Evolutionary conservation across 2,888 invertebrate genomes (phyloP).

Genomic region (Galerucella calmariensis): DNA sequence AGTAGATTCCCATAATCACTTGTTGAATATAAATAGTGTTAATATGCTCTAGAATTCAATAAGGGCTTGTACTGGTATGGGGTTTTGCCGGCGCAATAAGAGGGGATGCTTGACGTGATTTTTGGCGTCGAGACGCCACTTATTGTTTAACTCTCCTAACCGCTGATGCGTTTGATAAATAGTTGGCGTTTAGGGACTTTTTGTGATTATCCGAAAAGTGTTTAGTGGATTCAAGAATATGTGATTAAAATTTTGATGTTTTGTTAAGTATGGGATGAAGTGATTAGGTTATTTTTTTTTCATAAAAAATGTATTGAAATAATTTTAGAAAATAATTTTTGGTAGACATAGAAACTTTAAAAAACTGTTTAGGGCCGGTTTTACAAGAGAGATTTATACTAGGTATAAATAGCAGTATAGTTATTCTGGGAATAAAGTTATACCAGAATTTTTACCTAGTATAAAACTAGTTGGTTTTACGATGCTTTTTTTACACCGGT

Average conservation of each 20-base stretch:
- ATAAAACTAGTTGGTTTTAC: no score
- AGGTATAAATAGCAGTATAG: no score
- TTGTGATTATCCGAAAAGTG: slow-evolving; percentile 2
- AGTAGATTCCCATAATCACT: slow-evolving; percentile 3
- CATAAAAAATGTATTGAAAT: background rate
- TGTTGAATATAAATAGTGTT: slow-evolving; percentile 6
- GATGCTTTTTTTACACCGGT: no score
- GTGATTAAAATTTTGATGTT: background rate
- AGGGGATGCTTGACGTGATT: slow-evolving; percentile 40
- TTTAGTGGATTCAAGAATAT: background rate
- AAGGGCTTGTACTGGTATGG: background rate
- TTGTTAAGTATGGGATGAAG: background rate
- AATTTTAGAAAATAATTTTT: background rate
- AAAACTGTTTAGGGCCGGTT: no score
- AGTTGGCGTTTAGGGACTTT: slow-evolving; percentile 14
- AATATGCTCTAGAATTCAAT: slow-evolving; percentile 4
- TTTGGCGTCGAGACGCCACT: slow-evolving; percentile 48
- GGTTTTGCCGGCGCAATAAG: background rate
- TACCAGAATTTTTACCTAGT: no score
- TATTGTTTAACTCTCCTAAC: slow-evolving; percentile 42
- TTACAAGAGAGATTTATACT: no score
- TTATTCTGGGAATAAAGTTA: no score
- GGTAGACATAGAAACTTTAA: no score
- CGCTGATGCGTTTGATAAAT: slow-evolving; percentile 14
- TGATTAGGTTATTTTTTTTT: background rate